Percentiles rank a stretch among this genome's conserved stretches.
Conservation (phyloP, 2,113 vertebrate genomes). For the Gallinago undulata region DNA sequence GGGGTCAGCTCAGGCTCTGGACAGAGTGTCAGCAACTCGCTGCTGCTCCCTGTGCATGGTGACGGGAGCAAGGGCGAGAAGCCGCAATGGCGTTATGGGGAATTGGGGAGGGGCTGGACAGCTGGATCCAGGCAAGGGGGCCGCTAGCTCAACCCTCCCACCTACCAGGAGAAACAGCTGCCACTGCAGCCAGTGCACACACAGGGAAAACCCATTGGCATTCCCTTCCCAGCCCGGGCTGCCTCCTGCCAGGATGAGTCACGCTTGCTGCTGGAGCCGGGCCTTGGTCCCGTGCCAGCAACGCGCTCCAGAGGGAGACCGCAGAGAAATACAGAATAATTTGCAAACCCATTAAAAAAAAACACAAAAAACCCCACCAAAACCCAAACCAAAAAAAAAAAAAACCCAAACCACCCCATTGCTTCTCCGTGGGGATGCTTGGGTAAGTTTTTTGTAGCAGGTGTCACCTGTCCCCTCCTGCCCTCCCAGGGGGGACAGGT, state of each 20-base stretch:
- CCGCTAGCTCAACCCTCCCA: neutral
- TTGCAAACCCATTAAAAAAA: constrained; percentile 5
- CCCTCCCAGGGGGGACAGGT: neutral
- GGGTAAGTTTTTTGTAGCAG: neutral
- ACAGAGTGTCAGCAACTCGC: neutral
- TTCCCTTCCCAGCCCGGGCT: neutral
- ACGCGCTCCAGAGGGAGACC: neutral
- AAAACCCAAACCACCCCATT: rapidly evolving
- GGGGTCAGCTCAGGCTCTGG: neutral
- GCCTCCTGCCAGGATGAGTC: constrained; percentile 30
- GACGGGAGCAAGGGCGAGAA: neutral
- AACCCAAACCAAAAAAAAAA: too few relatives aligned
- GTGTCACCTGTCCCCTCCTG: neutral
- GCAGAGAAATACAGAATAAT: constrained; percentile 31
- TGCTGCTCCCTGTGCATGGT: neutral
- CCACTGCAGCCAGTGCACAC: neutral
- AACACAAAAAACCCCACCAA: too few relatives aligned
- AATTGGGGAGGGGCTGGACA: neutral
- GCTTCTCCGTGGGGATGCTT: neutral
- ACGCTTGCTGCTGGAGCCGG: constrained; percentile 2
- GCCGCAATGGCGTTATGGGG: rapidly evolving
- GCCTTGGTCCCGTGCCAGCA: constrained; percentile 44
- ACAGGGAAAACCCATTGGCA: neutral
- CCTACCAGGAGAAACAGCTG: constrained; percentile 13
- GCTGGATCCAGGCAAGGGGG: neutral